phyloP scores from a whole-genome alignment of 2,797 vertebrate species.

The Centroberyx gerrardi region DNA sequence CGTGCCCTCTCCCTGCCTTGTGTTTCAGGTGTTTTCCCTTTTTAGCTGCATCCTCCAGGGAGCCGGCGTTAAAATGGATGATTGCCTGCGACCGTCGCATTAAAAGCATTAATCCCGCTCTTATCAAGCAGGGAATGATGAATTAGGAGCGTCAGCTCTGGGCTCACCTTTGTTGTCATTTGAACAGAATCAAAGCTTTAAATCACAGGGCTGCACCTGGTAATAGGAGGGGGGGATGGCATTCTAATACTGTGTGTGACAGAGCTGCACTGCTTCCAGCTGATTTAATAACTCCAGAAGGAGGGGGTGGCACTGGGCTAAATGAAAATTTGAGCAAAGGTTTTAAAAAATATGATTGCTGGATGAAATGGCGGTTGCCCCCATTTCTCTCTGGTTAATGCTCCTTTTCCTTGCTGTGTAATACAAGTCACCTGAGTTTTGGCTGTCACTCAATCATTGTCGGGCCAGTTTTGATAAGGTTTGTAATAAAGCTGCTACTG shows the following conservation, averaged over 20 bases:
- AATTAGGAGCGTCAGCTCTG: slow-evolving; percentile 85
- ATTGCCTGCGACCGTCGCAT: slow-evolving; percentile 83
- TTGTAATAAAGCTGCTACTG: slow-evolving; percentile 34
- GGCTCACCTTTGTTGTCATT: slow-evolving; percentile 88
- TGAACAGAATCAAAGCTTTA: slow-evolving; percentile 89
- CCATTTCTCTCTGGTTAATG: slow-evolving; percentile 65
- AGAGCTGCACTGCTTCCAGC: slow-evolving; percentile 79
- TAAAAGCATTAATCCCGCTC: slow-evolving; percentile 88
- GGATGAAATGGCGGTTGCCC: slow-evolving; percentile 72
- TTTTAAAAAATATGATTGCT: slow-evolving; percentile 78
- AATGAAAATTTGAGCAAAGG: slow-evolving; percentile 79
- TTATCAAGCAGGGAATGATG: slow-evolving; percentile 87
- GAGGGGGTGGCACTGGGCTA: slow-evolving; percentile 73
- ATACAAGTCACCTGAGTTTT: slow-evolving; percentile 51
- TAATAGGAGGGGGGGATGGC: slow-evolving; percentile 77
- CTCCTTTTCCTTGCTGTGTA: slow-evolving; percentile 43
- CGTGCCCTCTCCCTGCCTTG: slow-evolving; percentile 64
- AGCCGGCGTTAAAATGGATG: slow-evolving; percentile 84
- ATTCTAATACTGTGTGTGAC: slow-evolving; percentile 80
- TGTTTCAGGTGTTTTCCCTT: slow-evolving; percentile 85
- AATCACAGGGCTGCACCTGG: slow-evolving; percentile 87
- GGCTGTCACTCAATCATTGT: slow-evolving; percentile 53
- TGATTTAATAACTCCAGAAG: slow-evolving; percentile 84
- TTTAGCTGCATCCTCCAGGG: slow-evolving; percentile 81
- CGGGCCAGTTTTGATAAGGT: slow-evolving; percentile 40